These are phyloP conservation scores for Ichneumon xanthorius DNA, from an alignment of 2,888 invertebrate genomes.

Conservation along the genomic window DNA sequence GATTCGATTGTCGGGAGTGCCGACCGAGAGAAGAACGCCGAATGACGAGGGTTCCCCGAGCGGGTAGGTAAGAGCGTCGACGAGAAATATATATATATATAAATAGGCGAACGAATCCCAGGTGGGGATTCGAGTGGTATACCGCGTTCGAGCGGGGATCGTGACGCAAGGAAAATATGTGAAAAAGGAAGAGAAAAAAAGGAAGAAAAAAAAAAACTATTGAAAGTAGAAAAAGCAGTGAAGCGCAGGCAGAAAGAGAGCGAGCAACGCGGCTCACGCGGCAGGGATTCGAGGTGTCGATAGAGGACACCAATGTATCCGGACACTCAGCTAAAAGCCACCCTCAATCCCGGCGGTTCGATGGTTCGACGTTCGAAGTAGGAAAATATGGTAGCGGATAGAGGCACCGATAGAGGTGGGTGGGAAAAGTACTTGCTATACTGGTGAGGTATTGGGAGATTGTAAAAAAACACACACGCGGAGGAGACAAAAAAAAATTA, in stretches of 20 bases:
- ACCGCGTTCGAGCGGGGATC: constrained; percentile 6
- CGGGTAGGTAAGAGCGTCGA: not conserved
- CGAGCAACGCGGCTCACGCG: constrained; percentile 1
- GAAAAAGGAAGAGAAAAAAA: not conserved
- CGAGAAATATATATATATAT: constrained; percentile 6
- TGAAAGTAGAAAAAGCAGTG: constrained; percentile 24
- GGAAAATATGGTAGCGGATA: constrained; percentile 56
- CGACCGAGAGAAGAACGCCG: not conserved
- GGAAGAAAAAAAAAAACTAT: not conserved
- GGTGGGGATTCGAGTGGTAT: not conserved
- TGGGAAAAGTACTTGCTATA: constrained; percentile 4
- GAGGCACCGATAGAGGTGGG: not conserved
- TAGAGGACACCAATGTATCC: constrained; percentile 49
- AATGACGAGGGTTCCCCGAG: constrained; percentile 15
- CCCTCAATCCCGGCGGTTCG: constrained; percentile 55
- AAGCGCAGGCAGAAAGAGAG: not conserved
- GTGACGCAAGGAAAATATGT: constrained; percentile 10
- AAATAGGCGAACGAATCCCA: not conserved
- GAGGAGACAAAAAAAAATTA: not conserved
- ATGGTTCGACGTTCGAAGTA: constrained; percentile 46
- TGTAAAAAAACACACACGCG: not conserved
- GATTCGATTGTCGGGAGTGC: constrained; percentile 19
- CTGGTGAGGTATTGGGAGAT: constrained; percentile 27
- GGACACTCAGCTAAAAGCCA: constrained; percentile 65
- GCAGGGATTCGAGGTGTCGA: constrained; percentile 40